Evolutionary conservation across 2,113 vertebrate genomes (phyloP).

Genomic region (Myrmecobius fasciatus): DNA sequence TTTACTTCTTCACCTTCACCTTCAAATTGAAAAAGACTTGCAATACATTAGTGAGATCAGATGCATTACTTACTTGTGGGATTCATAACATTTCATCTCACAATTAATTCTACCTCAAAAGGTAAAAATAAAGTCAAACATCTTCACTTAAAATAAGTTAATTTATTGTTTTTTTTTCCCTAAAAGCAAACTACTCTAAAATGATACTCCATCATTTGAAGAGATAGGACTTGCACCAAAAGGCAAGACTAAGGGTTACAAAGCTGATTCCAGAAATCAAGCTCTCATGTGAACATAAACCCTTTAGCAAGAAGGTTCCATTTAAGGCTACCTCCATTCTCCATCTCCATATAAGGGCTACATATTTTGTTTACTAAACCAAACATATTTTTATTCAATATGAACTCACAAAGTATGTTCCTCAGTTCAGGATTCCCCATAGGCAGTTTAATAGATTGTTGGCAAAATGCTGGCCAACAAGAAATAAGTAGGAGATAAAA

Average conservation of each 20-base stretch:
- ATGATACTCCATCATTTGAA: neutral
- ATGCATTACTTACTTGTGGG: neutral
- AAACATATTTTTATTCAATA: neutral
- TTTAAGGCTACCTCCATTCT: neutral
- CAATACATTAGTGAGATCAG: neutral
- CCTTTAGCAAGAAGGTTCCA: neutral
- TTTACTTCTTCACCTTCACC: neutral
- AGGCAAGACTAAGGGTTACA: neutral
- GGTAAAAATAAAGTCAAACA: neutral
- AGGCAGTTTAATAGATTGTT: neutral
- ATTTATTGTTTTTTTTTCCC: neutral
- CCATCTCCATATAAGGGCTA: neutral
- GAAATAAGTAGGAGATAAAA: neutral
- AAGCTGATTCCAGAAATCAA: neutral
- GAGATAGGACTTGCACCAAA: neutral
- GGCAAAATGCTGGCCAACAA: neutral
- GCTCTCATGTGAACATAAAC: neutral
- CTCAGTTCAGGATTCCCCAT: neutral
- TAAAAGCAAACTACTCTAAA: neutral
- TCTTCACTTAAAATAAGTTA: neutral
- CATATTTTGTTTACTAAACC: neutral
- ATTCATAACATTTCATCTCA: neutral
- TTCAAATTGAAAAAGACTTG: neutral
- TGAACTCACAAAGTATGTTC: neutral
- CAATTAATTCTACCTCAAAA: neutral